phyloP scores from a whole-genome alignment of 2,113 vertebrate species.

The Bufo bufo region DNA sequence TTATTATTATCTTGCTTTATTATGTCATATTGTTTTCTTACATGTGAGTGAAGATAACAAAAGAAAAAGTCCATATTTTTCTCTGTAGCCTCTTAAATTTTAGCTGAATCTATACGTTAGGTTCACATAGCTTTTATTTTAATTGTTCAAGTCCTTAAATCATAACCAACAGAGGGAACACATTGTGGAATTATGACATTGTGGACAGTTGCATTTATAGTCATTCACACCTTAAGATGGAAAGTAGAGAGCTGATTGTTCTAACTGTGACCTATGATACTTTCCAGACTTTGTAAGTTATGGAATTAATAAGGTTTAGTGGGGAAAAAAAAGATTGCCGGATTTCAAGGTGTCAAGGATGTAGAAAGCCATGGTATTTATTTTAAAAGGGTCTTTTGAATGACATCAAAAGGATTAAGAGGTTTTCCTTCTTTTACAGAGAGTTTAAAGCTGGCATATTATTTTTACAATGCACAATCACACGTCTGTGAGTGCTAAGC shows the following conservation, averaged over 20 bases:
- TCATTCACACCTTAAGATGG: constrained; percentile 49
- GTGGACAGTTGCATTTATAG: constrained; percentile 26
- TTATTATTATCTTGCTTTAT: background rate
- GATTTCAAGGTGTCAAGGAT: constrained; percentile 74
- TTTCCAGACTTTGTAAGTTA: constrained; percentile 73
- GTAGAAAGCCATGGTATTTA: constrained; percentile 71
- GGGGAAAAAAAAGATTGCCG: constrained; percentile 63
- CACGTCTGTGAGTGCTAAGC: constrained; percentile 56
- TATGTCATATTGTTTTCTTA: background rate
- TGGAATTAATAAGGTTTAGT: constrained; percentile 72
- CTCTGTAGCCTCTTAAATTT: background rate
- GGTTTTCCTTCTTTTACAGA: constrained; percentile 76
- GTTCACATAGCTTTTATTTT: background rate
- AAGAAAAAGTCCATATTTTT: background rate
- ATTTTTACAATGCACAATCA: constrained; percentile 58
- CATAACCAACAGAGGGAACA: background rate
- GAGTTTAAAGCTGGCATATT: constrained; percentile 67
- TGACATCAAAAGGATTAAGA: constrained; percentile 77
- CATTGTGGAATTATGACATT: constrained; percentile 18
- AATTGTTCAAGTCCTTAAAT: constrained; percentile 6
- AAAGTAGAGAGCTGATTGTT: constrained; percentile 62
- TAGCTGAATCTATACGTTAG: background rate
- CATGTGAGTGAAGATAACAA: background rate
- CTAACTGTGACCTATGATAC: constrained; percentile 63
- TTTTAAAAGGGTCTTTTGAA: constrained; percentile 75